Conservation (phyloP, 2,888 invertebrate genomes). For the Hypolimnas misippus region DNA sequence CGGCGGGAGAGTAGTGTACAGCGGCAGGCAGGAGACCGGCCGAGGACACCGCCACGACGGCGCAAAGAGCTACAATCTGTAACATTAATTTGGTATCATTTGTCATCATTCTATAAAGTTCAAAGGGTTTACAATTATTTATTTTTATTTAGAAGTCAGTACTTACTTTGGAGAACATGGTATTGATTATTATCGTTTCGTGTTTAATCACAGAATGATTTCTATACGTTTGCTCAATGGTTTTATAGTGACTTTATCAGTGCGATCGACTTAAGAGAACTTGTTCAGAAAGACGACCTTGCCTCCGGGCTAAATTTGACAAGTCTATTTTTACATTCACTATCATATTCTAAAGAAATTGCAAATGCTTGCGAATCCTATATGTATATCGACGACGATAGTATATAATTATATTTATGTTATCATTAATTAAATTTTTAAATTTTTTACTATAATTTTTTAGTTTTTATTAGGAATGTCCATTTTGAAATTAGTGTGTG, state of each 20-base stretch:
- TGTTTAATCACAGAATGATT: slow-evolving; percentile 51
- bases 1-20: slow-evolving; percentile 59
- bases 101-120: no score
- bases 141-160: no score
- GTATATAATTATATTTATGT: no score
- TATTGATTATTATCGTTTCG: slow-evolving; percentile 53
- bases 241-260: slow-evolving; percentile 36
- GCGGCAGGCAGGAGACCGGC: slow-evolving; percentile 55
- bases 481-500: no score
- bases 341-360: slow-evolving; percentile 11
- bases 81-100: background rate
- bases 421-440: no score
- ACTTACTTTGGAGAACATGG: slow-evolving; percentile 69
- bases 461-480: no score
- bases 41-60: slow-evolving; percentile 51
- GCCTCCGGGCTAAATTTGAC: slow-evolving; percentile 37
- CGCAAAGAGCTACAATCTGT: slow-evolving; percentile 42
- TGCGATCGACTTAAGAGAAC: slow-evolving; percentile 36
- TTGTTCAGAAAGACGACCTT: slow-evolving; percentile 37
- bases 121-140: no score
- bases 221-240: slow-evolving; percentile 40
- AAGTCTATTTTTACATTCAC: slow-evolving; percentile 37
- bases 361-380: background rate
- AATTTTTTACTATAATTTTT: no score
- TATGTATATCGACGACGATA: no score